These are phyloP conservation scores for Drosophila bocqueti DNA, from an alignment of 1,140 invertebrate genomes.

Conservation along the genomic window DNA sequence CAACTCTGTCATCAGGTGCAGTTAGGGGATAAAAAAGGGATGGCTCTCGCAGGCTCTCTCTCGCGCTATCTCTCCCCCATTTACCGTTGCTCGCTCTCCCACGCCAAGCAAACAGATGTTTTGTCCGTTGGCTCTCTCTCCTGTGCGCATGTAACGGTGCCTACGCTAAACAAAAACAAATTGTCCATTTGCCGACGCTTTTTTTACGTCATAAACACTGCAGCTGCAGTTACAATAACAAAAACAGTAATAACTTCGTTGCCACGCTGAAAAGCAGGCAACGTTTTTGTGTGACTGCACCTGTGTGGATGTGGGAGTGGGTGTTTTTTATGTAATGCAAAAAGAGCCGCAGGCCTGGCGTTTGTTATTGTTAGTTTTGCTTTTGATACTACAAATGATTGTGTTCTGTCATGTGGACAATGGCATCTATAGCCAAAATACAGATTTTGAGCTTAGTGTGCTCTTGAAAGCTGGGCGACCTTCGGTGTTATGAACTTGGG, in stretches of 20 bases:
- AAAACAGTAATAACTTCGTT: constrained; percentile 59
- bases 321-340: constrained; percentile 45
- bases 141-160: constrained; percentile 65
- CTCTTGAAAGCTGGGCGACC: constrained; percentile 10
- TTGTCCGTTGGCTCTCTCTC: constrained; percentile 34
- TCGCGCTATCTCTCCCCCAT: constrained; percentile 14
- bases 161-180: constrained; percentile 80
- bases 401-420: constrained; percentile 50
- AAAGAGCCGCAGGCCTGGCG: constrained; percentile 31
- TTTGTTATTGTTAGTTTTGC: constrained; percentile 39
- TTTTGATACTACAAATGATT: constrained; percentile 38
- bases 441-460: constrained; percentile 1
- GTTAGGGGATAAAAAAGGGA: constrained; percentile 33
- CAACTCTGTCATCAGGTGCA: constrained; percentile 41
- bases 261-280: constrained; percentile 62
- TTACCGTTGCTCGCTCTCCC: constrained; percentile 49
- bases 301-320: constrained; percentile 4
- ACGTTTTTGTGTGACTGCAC: constrained; percentile 15
- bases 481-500: constrained; percentile 8
- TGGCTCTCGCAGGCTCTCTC: constrained; percentile 16
- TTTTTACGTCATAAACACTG: constrained; percentile 65
- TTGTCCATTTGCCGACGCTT: constrained; percentile 52
- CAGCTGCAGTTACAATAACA: constrained; percentile 31
- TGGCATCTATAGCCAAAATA: constrained; percentile 27
- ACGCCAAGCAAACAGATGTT: constrained; percentile 71